Evolutionary conservation across 1,140 invertebrate species (phyloP).

Genomic region (Lepeophtheirus salmonis): DNA sequence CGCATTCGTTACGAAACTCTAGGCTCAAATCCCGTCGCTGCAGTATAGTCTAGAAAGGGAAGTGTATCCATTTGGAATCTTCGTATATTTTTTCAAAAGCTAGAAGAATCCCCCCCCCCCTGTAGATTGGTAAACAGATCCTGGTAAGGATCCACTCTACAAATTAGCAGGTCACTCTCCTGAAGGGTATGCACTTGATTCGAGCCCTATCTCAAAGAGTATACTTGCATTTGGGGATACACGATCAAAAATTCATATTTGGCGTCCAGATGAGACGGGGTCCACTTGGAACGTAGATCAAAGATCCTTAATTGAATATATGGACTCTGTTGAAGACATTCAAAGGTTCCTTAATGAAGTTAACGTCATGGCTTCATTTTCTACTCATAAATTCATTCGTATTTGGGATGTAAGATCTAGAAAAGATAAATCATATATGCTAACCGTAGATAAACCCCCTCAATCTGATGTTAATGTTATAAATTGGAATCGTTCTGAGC

Average conservation of each 20-base stretch:
- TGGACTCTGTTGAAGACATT: slow-evolving; percentile 85
- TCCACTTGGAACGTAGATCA: slow-evolving; percentile 79
- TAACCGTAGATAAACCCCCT: slow-evolving; percentile 70
- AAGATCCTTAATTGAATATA: slow-evolving; percentile 63
- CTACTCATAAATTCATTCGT: slow-evolving; percentile 70
- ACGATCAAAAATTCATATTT: not conserved
- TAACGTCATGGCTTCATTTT: slow-evolving; percentile 83
- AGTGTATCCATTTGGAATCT: slow-evolving; percentile 80
- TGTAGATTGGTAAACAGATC: too few species aligned
- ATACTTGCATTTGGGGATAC: slow-evolving; percentile 9
- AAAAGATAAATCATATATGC: slow-evolving; percentile 71
- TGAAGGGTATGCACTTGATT: slow-evolving; percentile 88
- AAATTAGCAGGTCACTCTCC: slow-evolving; percentile 71
- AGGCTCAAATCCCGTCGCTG: slow-evolving; percentile 38
- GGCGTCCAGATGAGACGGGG: slow-evolving; percentile 51
- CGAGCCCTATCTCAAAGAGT: slow-evolving; percentile 58
- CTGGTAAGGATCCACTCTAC: slow-evolving; percentile 61
- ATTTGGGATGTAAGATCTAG: slow-evolving; percentile 73
- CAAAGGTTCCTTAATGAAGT: slow-evolving; percentile 95
- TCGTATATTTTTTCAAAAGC: slow-evolving; percentile 48
- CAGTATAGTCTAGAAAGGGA: slow-evolving; percentile 79
- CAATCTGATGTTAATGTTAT: slow-evolving; percentile 89
- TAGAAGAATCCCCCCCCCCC: slow-evolving; percentile 61
- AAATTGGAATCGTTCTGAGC: slow-evolving; percentile 80
- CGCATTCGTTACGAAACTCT: slow-evolving; percentile 49